Base-by-base conservation (phyloP, 2,888 invertebrate species). In the Drosophila parthenogenetica region DNA sequence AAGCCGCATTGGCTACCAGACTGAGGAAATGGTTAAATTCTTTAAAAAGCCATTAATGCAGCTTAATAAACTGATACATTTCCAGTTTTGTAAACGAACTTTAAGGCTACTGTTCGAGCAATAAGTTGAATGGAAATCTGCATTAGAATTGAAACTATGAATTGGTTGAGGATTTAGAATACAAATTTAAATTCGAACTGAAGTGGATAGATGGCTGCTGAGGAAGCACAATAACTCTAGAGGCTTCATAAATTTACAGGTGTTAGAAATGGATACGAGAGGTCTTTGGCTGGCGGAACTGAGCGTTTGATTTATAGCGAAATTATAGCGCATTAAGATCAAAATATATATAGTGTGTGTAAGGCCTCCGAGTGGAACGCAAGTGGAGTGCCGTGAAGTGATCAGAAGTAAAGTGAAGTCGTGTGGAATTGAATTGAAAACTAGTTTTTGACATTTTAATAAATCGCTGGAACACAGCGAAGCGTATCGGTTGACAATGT, bases 271-370 rank as follows among this genome's bases (percentile, higher is more conserved):
- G 35, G 7, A 54, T 54, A 32, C 43, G 72, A 50, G 13, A 64
- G 42, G 50, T 42, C 61, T 73, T 65, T 17, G 17, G 14, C 40
- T 5, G 35, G 43, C 50, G 63, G 72, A 55, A 61, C 73, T 71
- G 76, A 77, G 60, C 86, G 58, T 62, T 73, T 89, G 88, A 89
- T 89, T 89, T 89, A 89, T 89, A 75, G 84, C 69, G 48, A 88
- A 86, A 90, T 89, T 89, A 89, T 89, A 82, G 84, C 79, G 89
- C 75, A 86, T 86, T 86, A 88, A 86, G 80, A 89, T 89, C 89
- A 79, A 85, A 87, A 89, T 87, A 83, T 64, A 63, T 69, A 14
- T 14, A 29, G n/a, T 3, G 10, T 14, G 7, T 62, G 72, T 71
- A 66, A 67, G 77, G 72, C 59, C 61, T 40, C 55, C 35, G 39